Evolutionary conservation across 2,113 vertebrate genomes (phyloP).

Genomic region (Junco hyemalis): DNA sequence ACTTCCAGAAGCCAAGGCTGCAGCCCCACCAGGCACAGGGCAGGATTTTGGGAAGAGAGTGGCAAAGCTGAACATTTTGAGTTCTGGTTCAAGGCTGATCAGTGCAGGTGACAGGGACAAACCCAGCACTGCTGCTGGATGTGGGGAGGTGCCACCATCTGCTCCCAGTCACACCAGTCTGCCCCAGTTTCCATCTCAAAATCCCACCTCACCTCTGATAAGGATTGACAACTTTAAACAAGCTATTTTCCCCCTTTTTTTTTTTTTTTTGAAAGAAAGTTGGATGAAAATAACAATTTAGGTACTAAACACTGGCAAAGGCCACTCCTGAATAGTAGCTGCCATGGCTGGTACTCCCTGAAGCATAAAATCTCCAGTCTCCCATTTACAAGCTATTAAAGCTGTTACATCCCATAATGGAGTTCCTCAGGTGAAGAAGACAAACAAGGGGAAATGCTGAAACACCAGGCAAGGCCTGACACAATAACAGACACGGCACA

Average conservation of each 20-base stretch:
- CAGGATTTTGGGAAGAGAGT: not conserved
- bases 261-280: not conserved
- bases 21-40: not conserved
- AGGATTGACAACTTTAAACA: fast-evolving
- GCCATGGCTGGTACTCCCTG: not conserved
- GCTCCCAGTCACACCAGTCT: fast-evolving
- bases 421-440: conserved; percentile 52
- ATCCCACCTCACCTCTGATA: not conserved
- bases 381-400: conserved; percentile 35
- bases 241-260: not conserved
- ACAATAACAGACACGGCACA: conserved; percentile 14
- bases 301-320: not conserved
- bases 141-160: not conserved
- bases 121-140: fast-evolving
- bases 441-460: conserved; percentile 20
- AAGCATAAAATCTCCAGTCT: not conserved
- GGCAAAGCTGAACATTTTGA: not conserved
- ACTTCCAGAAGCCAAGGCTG: not conserved
- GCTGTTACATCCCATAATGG: conserved; percentile 51
- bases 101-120: not conserved
- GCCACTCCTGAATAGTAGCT: not conserved
- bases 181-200: not conserved
- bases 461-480: not conserved
- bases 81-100: not conserved
- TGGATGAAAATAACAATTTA: not conserved